A percentile compares a stretch with the other conserved stretches of the same genome.
These are phyloP conservation scores for Xiphophorus birchmanni DNA, from an alignment of 2,797 vertebrate species.

Conservation along the genomic window DNA sequence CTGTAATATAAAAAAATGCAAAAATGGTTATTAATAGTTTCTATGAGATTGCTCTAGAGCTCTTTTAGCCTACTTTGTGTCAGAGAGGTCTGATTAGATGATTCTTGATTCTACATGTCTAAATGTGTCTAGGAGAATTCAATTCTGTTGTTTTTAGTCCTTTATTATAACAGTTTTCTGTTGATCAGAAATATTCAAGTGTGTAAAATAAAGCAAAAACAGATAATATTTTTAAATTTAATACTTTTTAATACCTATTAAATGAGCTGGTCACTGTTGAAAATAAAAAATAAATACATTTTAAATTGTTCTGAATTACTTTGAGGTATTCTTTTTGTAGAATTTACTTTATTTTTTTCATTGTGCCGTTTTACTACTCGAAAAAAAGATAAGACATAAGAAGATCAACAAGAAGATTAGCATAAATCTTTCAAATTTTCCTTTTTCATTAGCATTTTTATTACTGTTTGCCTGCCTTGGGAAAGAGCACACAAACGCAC, in stretches of 20 bases:
- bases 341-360: background rate
- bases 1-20: background rate
- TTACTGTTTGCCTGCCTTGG: background rate
- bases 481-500: background rate
- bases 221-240: background rate
- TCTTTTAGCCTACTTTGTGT: background rate
- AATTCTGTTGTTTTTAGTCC: background rate
- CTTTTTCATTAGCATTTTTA: background rate
- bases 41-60: background rate
- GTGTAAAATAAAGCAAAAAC: background rate
- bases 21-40: background rate
- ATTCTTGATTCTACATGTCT: background rate
- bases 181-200: background rate
- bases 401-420: background rate
- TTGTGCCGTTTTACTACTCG: background rate
- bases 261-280: background rate
- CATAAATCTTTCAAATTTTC: background rate
- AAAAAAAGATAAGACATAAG: no score
- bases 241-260: background rate
- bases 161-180: background rate
- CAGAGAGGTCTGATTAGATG: background rate
- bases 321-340: background rate
- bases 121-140: background rate
- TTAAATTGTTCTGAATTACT: background rate
- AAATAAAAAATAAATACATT: background rate